Evolutionary conservation across 2,888 invertebrate species (phyloP).

Genomic region (Limenitis camilla): DNA sequence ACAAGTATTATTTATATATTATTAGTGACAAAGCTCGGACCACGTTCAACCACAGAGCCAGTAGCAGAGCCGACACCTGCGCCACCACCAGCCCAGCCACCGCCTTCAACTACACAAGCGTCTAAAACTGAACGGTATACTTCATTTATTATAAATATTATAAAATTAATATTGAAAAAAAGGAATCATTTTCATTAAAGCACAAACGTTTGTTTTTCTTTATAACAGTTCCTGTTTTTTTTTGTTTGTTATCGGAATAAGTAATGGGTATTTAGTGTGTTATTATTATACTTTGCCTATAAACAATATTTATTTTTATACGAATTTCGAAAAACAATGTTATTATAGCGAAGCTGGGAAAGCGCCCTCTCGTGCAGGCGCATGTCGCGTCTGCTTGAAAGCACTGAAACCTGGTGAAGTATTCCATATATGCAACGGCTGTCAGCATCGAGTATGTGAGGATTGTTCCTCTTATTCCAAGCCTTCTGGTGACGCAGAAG

Average conservation of each 20-base stretch:
- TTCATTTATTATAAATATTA: neutral
- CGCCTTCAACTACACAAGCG: slow-evolving; percentile 44
- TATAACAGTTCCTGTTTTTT: neutral
- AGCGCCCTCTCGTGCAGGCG: slow-evolving; percentile 84
- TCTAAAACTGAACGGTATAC: slow-evolving; percentile 67
- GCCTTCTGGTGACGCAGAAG: slow-evolving; percentile 86
- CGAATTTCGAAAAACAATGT: too few relatives aligned
- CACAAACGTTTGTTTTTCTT: neutral
- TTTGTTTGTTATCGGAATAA: too few relatives aligned
- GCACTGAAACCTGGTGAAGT: slow-evolving; percentile 92
- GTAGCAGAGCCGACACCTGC: slow-evolving; percentile 65
- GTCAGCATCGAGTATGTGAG: slow-evolving; percentile 92
- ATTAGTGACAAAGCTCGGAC: slow-evolving; percentile 83
- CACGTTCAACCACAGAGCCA: slow-evolving; percentile 71
- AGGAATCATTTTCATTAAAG: neutral
- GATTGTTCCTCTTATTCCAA: slow-evolving; percentile 95
- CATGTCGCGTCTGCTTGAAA: slow-evolving; percentile 89
- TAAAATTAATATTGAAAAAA: neutral
- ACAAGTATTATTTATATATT: too few relatives aligned
- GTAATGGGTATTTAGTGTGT: too few relatives aligned
- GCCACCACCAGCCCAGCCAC: slow-evolving; percentile 58
- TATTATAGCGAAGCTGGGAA: slow-evolving; percentile 77
- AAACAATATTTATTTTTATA: too few relatives aligned
- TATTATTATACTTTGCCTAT: too few relatives aligned
- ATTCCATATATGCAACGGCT: slow-evolving; percentile 90